Percentiles rank a stretch among this genome's conserved stretches.
These are phyloP conservation scores for Falco berigora DNA, from an alignment of 2,797 vertebrate species.

Conservation along the genomic window DNA sequence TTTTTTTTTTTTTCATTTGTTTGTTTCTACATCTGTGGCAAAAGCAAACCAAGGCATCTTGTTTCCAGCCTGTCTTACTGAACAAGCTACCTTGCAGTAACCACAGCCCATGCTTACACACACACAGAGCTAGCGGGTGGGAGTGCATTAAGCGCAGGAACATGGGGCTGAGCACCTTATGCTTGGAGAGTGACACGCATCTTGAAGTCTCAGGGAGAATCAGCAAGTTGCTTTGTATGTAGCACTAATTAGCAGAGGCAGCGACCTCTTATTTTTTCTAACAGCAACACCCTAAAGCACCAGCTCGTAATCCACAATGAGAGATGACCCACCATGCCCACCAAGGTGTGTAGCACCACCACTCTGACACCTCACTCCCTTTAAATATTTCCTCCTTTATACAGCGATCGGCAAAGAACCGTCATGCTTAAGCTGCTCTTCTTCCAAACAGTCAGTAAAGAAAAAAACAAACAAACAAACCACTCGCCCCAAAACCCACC, in stretches of 20 bases:
- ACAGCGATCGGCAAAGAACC: neutral
- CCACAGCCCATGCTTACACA: neutral
- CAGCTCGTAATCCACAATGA: accelerated
- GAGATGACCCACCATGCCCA: neutral
- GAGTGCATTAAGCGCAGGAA: neutral
- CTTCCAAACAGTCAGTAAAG: neutral
- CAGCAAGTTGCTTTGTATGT: neutral
- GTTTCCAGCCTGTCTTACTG: neutral
- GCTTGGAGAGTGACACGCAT: neutral
- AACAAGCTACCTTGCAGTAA: neutral
- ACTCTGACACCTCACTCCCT: neutral
- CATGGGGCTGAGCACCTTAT: neutral
- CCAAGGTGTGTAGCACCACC: neutral
- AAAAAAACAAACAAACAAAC: neutral
- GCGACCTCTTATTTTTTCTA: accelerated
- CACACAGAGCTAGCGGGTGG: neutral
- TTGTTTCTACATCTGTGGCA: neutral
- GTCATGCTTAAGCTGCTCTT: neutral
- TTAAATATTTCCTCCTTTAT: neutral
- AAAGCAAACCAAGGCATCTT: neutral
- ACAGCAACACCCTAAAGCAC: neutral
- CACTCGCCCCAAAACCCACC: accelerated
- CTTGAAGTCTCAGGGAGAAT: neutral
- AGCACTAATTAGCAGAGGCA: neutral
- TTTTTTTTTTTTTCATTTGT: neutral